Evolutionary conservation across 2,888 invertebrate genomes (phyloP), one percentile per base, ranked within the genome.

Genomic region (Drosophila barbarae): DNA sequence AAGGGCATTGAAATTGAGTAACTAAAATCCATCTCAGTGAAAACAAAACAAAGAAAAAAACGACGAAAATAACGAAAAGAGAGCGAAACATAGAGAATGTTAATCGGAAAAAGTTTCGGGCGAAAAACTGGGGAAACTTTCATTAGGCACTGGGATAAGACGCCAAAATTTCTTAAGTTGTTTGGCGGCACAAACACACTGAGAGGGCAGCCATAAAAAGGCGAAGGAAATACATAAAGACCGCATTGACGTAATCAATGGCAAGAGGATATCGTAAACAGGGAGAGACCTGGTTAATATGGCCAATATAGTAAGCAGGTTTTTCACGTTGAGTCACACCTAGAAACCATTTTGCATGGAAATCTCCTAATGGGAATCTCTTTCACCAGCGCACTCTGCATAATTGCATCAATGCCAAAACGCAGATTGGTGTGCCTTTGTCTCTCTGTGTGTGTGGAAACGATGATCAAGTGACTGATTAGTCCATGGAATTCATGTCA

Each of bases 161-260:
- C 3, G 41, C 23, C 28, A 9, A 54, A 59, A 44, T 42, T 52
- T 38, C 39, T 46, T 18, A 51, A 58, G 58, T 28, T 47, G 47
- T 36, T 59, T 51, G 35, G 15, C 26, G 21, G 30, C 30, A 30
- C 30, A 46, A 18, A 46, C 44, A 46, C 30, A 35, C 34, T 23
- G 18, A 15, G 26, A 8, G n/a, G n/a, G 10, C 28, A 39, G 2
- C 49, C 15, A 34, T 35, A 28, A 55, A 26, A 32, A 34, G 21
- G 18, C 58, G 34, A 32, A 21, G 18, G 28, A 26, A 30, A 64
- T 6, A 35, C 28, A 52, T 39, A 32, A 61, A 46, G n/a, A 51
- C 59, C 28, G n/a, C 26, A 59, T 18, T 65, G 65, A 53, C 65
- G 49, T 65, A 63, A 63, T 49, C 51, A 34, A 28, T 46, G 52